Percentiles rank a stretch among this genome's conserved stretches.
phyloP scores from a whole-genome alignment of 2,113 vertebrate species.

The Corvus moneduloides region DNA sequence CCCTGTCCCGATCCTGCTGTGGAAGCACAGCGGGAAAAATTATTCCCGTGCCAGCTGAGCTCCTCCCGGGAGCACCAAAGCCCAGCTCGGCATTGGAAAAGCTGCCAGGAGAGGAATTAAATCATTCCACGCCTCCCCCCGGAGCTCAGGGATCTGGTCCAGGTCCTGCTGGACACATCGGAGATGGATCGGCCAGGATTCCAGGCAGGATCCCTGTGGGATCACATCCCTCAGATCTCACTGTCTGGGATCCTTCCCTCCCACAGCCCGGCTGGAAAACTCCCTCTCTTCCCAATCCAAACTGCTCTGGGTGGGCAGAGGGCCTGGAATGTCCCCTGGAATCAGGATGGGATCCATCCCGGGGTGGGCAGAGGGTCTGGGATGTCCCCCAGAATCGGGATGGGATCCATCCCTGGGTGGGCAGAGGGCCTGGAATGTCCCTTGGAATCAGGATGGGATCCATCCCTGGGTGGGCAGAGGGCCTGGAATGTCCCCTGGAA shows the following conservation, averaged over 20 bases:
- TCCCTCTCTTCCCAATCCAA: neutral
- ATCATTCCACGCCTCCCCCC: neutral
- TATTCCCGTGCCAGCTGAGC: neutral
- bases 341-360: neutral
- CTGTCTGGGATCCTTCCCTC: neutral
- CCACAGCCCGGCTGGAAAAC: neutral
- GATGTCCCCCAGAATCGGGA: neutral
- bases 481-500: neutral
- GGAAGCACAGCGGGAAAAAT: neutral
- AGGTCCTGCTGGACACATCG: neutral
- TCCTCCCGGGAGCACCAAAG: neutral
- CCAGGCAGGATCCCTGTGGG: neutral
- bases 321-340: neutral
- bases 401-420: no score
- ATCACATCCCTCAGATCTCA: neutral
- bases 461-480: neutral
- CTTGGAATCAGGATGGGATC: no score
- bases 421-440: rapidly evolving
- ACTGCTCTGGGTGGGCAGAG: no score
- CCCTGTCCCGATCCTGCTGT: rapidly evolving
- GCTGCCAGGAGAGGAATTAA: neutral
- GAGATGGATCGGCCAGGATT: neutral
- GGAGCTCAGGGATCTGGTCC: neutral
- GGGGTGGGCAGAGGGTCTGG: rapidly evolving
- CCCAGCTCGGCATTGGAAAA: neutral